Evolutionary conservation across 2,888 invertebrate species (phyloP), one percentile per base, ranked within the genome.

Genomic region (Mellilla xanthometata): DNA sequence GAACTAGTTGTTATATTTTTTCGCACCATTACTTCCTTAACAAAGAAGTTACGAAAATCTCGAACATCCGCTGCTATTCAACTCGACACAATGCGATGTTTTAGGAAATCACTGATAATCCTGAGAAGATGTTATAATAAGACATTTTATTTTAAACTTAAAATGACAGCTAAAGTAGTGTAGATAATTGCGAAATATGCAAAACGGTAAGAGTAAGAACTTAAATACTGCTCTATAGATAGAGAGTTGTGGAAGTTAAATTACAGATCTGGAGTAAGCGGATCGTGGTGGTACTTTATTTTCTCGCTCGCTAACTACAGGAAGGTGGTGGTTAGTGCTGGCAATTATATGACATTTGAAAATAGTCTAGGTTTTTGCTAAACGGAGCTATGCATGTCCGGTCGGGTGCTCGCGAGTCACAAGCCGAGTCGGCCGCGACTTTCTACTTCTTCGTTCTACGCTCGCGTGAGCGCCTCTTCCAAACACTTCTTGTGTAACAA

Each of bases 11-110:
- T 12, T 33, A 28, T 10, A 6, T 29, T 39, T 39, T 45, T 85
- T 87, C 86, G 74, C 87, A 86, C 82, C 72, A 81, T 81, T 78
- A 85, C 82, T 83, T 85, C 83, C 81, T 80, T 27, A 31, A 40
- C 39, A 46, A 35, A 36, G 39, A 49, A 31, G 43, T 49, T 49
- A 49, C 43, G 36, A 43, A 49, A 43, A 49, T 32, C 19, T 5
- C 10, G 35, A 35, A 12, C 79, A 82, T 85, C 80, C 84, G 84
- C 73, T 72, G 76, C 74, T 74, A 72, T 78, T 75, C 62, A 63
- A 66, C 28, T 23, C 55, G 62, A 60, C 59, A 84, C 84, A 84
- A 84, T 84, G 69, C 68, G 68, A 9, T 36, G 36, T 75, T 78
- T 76, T 72, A 70, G 72, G 73, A 75, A 72, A 73, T 73, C 62